Conservation (phyloP, 2,888 invertebrate genomes). For the Smittia aterrima region DNA sequence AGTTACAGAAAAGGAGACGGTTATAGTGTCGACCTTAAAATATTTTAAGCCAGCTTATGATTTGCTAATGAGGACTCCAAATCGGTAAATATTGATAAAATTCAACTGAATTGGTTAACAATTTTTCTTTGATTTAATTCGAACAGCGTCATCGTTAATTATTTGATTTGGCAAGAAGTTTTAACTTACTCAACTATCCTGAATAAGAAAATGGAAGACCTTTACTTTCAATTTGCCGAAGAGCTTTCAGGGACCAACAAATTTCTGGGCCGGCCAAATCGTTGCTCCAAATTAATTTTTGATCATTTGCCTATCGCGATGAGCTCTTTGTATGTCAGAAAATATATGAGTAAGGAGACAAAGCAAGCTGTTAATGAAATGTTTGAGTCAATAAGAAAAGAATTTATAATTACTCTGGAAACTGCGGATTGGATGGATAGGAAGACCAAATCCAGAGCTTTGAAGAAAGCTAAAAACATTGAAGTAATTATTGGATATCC, state of each 20-base stretch:
- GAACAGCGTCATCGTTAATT: constrained; percentile 63
- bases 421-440: constrained; percentile 94
- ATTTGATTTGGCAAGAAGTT: no score
- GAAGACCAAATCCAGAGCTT: constrained; percentile 69
- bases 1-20: constrained; percentile 51
- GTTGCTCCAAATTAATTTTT: constrained; percentile 61
- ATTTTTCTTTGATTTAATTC: no score
- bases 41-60: constrained; percentile 48
- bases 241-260: constrained; percentile 72
- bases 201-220: constrained; percentile 65
- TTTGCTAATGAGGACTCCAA: constrained; percentile 7
- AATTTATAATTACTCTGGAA: constrained; percentile 76
- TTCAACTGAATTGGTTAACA: not conserved
- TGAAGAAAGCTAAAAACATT: constrained; percentile 80
- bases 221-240: constrained; percentile 75
- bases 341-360: constrained; percentile 68
- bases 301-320: constrained; percentile 59
- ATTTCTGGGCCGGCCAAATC: constrained; percentile 85
- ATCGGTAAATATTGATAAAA: constrained; percentile 70
- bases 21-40: constrained; percentile 55
- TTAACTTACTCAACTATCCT: no score
- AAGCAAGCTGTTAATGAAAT: constrained; percentile 58
- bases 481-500: constrained; percentile 90
- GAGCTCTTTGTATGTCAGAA: constrained; percentile 82
- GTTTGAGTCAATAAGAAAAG: constrained; percentile 60